A percentile compares a stretch with the other conserved stretches of the same genome.
Evolutionary conservation across 1,140 invertebrate genomes (phyloP).

Genomic region (Camponotus floridanus): DNA sequence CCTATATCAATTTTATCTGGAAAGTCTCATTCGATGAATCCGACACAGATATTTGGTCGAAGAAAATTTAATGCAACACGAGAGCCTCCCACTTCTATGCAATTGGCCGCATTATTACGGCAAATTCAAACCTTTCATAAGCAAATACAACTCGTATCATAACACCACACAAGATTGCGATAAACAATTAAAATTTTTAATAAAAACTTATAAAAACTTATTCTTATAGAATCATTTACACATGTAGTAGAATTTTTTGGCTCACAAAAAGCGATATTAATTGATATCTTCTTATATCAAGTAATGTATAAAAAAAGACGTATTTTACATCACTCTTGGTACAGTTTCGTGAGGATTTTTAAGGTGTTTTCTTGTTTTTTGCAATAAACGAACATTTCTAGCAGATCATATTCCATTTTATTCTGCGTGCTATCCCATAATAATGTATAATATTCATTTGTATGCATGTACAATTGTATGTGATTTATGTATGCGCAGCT

Average conservation of each 20-base stretch:
- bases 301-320: background rate
- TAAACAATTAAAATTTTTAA: slow-evolving; percentile 8
- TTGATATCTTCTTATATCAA: background rate
- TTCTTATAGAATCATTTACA: background rate
- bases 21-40: slow-evolving; percentile 43
- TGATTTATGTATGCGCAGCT: slow-evolving; percentile 63
- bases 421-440: slow-evolving; percentile 70
- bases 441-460: slow-evolving; percentile 67
- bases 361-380: slow-evolving; percentile 4
- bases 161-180: slow-evolving; percentile 7
- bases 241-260: background rate
- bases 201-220: slow-evolving; percentile 1
- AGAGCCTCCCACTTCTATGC: slow-evolving; percentile 73
- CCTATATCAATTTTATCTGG: slow-evolving; percentile 16
- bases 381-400: slow-evolving; percentile 47
- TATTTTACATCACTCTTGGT: background rate
- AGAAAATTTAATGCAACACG: slow-evolving; percentile 51
- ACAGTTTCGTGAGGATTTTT: background rate
- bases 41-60: slow-evolving; percentile 17
- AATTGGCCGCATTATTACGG: slow-evolving; percentile 76
- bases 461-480: slow-evolving; percentile 67
- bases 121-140: slow-evolving; percentile 82
- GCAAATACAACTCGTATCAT: slow-evolving; percentile 75
- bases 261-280: background rate
- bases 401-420: slow-evolving; percentile 69